Evolutionary conservation across 2,113 vertebrate genomes (phyloP).

Genomic region (Morone chrysops): DNA sequence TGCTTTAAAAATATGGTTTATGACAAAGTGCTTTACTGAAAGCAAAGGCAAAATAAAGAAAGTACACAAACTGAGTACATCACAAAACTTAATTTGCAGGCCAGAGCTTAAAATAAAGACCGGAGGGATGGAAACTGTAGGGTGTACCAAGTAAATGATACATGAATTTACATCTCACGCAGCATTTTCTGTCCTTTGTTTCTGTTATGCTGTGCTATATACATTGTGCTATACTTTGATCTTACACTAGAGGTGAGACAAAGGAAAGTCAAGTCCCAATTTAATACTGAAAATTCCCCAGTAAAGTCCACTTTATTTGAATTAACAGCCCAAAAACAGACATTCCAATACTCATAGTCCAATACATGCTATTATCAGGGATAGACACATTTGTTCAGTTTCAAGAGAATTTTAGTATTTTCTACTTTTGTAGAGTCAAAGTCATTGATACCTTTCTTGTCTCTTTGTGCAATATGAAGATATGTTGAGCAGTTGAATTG

Average conservation of each 20-base stretch:
- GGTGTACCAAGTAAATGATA: background rate
- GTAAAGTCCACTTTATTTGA: background rate
- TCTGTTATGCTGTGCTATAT: too few species aligned
- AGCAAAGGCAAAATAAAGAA: conserved; percentile 4
- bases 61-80: background rate
- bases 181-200: too few species aligned
- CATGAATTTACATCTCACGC: background rate
- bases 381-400: background rate
- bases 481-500: background rate
- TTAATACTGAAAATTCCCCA: too few species aligned
- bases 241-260: too few species aligned
- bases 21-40: conserved; percentile 9
- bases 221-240: too few species aligned
- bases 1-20: conserved; percentile 12
- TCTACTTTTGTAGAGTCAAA: background rate
- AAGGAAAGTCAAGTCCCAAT: too few species aligned
- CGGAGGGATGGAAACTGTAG: background rate
- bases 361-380: background rate
- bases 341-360: background rate
- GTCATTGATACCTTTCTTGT: background rate
- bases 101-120: background rate
- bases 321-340: background rate
- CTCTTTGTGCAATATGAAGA: background rate
- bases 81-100: background rate
- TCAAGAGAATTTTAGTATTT: background rate